These are phyloP conservation scores for Ctenopoma kingsleyae DNA, from an alignment of 2,797 vertebrate genomes.

Conservation along the genomic window DNA sequence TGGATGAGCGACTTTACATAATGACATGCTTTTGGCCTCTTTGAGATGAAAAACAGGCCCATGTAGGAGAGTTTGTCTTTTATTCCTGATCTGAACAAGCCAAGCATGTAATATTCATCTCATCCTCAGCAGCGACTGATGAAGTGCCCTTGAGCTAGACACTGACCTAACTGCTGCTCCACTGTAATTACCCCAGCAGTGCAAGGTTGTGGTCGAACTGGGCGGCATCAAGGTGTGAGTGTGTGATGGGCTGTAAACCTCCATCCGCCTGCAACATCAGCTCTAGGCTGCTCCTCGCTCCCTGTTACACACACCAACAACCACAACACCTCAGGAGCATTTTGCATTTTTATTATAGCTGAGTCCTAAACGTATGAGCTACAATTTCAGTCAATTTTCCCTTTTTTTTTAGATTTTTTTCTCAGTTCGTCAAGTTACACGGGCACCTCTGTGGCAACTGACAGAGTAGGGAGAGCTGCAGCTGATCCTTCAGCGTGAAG, in stretches of 20 bases:
- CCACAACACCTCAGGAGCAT: slow-evolving; percentile 19
- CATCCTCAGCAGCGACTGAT: slow-evolving; percentile 50
- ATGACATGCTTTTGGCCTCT: slow-evolving; percentile 20
- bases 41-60: slow-evolving; percentile 29
- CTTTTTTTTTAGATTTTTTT: slow-evolving; percentile 14
- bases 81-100: slow-evolving; percentile 36
- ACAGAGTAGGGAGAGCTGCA: slow-evolving; percentile 55
- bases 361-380: slow-evolving; percentile 16
- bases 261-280: slow-evolving; percentile 24
- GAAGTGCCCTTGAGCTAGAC: slow-evolving; percentile 74
- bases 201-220: slow-evolving; percentile 41
- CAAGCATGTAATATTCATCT: slow-evolving; percentile 54
- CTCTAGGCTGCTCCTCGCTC: slow-evolving; percentile 35
- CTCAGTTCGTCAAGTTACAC: slow-evolving; percentile 58
- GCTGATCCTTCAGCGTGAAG: slow-evolving; percentile 58
- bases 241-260: slow-evolving; percentile 47
- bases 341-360: slow-evolving; percentile 26
- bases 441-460: slow-evolving; percentile 41
- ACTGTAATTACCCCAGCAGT: slow-evolving; percentile 61
- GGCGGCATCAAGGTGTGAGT: slow-evolving; percentile 50
- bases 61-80: slow-evolving; percentile 23
- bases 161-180: slow-evolving; percentile 61
- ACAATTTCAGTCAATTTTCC: slow-evolving; percentile 5
- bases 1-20: slow-evolving; percentile 31
- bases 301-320: slow-evolving; percentile 11